phyloP scores from a whole-genome alignment of 2,888 invertebrate genomes.

The Cephus runcator region DNA sequence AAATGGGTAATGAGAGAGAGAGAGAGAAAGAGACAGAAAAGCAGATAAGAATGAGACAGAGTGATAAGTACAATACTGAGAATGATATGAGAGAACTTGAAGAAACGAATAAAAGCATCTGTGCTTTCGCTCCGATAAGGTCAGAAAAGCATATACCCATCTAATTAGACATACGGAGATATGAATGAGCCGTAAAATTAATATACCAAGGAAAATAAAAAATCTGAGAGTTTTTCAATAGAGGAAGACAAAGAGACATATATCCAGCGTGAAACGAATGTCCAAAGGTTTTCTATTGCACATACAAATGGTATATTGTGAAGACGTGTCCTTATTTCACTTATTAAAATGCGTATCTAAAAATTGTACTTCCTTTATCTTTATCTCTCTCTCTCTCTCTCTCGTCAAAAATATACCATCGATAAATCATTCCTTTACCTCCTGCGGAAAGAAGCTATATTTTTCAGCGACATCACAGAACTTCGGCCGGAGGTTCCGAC shows the following conservation, averaged over 20 bases:
- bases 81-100: neutral
- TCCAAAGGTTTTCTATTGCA: neutral
- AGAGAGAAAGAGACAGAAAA: neutral
- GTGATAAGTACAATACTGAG: neutral
- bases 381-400: neutral
- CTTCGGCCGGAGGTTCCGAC: neutral
- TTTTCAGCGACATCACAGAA: neutral
- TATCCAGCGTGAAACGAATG: neutral
- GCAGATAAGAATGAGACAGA: neutral
- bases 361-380: neutral
- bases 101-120: neutral
- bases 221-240: neutral
- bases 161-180: neutral
- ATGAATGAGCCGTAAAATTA: neutral
- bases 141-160: neutral
- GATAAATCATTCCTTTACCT: neutral
- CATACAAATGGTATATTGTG: neutral
- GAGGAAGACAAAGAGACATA: neutral
- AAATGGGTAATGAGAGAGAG: constrained; percentile 1
- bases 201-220: neutral
- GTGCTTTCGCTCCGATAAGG: neutral
- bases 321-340: neutral
- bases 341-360: neutral
- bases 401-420: neutral
- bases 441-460: neutral